phyloP scores from a whole-genome alignment of 2,113 vertebrate species.

The Oostethus manadensis region DNA sequence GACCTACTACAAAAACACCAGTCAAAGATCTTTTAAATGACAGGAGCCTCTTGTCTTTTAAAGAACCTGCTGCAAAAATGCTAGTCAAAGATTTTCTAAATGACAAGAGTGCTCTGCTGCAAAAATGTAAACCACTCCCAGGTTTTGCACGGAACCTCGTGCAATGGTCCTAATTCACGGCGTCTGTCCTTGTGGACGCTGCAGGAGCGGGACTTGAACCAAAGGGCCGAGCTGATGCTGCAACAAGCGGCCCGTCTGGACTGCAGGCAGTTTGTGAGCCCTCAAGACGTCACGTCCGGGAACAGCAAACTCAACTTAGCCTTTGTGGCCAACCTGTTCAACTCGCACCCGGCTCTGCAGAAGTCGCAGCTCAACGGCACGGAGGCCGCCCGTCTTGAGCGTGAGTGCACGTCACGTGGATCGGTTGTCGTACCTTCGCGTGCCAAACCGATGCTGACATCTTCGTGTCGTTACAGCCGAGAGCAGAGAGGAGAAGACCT shows the following conservation, averaged over 20 bases:
- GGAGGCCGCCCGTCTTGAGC: slow-evolving; percentile 79
- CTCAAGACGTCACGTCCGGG: slow-evolving; percentile 86
- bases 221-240: slow-evolving; percentile 88
- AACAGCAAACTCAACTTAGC: slow-evolving; percentile 95
- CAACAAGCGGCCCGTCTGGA: slow-evolving; percentile 87
- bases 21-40: too few relatives aligned
- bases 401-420: slow-evolving; percentile 55
- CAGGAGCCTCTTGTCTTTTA: too few relatives aligned
- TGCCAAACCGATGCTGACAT: not conserved
- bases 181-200: too few relatives aligned
- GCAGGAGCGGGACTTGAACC: slow-evolving; percentile 81
- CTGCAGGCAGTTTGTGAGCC: slow-evolving; percentile 92
- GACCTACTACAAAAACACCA: too few relatives aligned
- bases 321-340: slow-evolving; percentile 95
- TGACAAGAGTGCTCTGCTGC: too few relatives aligned
- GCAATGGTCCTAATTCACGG: too few relatives aligned
- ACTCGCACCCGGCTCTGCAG: slow-evolving; percentile 80
- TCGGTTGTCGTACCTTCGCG: too few relatives aligned
- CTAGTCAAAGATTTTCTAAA: too few relatives aligned
- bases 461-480: slow-evolving; percentile 74
- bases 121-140: too few relatives aligned
- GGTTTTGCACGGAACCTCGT: too few relatives aligned
- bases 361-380: slow-evolving; percentile 68
- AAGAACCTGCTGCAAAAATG: too few relatives aligned
- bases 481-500: slow-evolving; percentile 89